phyloP scores from a whole-genome alignment of 2,113 vertebrate species.

The Heliornis fulica region DNA sequence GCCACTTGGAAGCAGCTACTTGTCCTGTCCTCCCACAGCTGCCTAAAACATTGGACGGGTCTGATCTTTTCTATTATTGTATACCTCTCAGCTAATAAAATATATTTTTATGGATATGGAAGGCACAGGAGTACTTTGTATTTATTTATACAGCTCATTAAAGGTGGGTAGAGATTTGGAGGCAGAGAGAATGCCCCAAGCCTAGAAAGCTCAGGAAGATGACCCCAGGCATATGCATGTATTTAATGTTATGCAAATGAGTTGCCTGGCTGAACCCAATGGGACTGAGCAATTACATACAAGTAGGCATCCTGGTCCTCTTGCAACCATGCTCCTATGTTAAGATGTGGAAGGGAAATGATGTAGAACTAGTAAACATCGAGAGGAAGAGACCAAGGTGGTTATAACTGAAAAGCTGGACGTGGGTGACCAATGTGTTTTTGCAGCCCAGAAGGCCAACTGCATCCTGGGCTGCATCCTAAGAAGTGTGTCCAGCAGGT shows the following conservation, averaged over 20 bases:
- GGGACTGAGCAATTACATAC: neutral
- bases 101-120: neutral
- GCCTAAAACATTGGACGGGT: neutral
- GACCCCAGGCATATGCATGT: neutral
- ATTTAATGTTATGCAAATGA: conserved; percentile 19
- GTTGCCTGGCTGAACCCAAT: neutral
- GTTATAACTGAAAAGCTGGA: too few relatives aligned
- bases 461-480: too few relatives aligned
- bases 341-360: neutral
- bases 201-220: conserved; percentile 5
- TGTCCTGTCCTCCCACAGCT: neutral
- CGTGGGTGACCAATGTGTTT: too few relatives aligned
- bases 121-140: neutral
- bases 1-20: conserved; percentile 16
- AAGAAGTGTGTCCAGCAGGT: too few relatives aligned
- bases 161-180: neutral
- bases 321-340: neutral
- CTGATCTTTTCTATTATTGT: conserved; percentile 28
- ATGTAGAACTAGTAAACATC: neutral
- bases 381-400: neutral
- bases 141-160: conserved; percentile 62
- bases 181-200: conserved; percentile 8
- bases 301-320: neutral
- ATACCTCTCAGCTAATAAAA: conserved; percentile 22
- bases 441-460: too few relatives aligned